Evolutionary conservation across 2,888 invertebrate species (phyloP), one percentile per base, ranked within the genome.

Genomic region (Zhuqinia jingwanae): DNA sequence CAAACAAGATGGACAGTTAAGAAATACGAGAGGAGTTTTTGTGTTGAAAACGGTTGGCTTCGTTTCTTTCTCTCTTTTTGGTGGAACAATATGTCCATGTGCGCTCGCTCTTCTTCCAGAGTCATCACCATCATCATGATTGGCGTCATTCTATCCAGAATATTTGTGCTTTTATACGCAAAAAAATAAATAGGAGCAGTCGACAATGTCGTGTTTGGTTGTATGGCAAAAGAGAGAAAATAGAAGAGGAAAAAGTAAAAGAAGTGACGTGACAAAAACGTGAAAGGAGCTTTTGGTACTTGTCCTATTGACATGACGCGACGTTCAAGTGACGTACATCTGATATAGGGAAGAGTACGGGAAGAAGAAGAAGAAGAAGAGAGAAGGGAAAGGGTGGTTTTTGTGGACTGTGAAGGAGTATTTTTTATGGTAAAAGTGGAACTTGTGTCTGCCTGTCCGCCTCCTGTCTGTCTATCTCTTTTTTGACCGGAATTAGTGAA

Each of bases 271-370:
- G 79, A 79, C 79, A 79, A 78, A 77, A 78, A 81, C 68, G 70
- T 70, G 80, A 81, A 81, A 81, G 70, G 70, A 81, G 80, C 80
- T 81, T 81, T 81, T 81, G 70, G 60, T 81, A 68, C 70, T 70
- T 81, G 80, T 81, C 75, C 82, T 60, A 60, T 63, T 75, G 75
- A 82, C 82, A 75, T 63, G 75, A 73, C 25, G 65, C 65, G 79
- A 79, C 79, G 79, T 79, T 79, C 58, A 77, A 77, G 60, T 77
- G 77, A 79, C 79, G 65, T 45, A 27, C 82, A 60, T 73, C 81
- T 70, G 82, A 75, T 70, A 70, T 25, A 65, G 53, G 17, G 25
- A n/a, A n/a, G n/a, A n/a, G n/a, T n/a, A n/a, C n/a, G n/a, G n/a
- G 58, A 60, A 8, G 79, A 25, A 27, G 36, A 30, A 17, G 25